Conservation (phyloP, 2,113 vertebrate species). For the Melanostigma gelatinosum region DNA sequence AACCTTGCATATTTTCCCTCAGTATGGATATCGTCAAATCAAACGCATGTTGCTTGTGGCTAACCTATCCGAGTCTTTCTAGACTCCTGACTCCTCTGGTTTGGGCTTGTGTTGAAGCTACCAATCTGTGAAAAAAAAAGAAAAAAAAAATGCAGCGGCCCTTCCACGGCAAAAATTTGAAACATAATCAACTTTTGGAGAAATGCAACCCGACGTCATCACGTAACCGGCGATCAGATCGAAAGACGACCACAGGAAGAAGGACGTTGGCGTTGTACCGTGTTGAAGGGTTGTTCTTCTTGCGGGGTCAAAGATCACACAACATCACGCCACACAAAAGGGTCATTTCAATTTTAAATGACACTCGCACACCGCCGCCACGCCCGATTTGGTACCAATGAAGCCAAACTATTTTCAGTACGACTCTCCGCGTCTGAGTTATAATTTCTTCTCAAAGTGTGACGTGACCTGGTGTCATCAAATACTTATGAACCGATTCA, state of each 20-base stretch:
- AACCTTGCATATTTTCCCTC: background rate
- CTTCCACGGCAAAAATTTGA: no score
- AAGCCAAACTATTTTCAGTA: background rate
- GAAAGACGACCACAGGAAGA: background rate
- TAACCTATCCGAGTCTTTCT: slow-evolving; percentile 28
- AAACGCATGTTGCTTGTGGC: slow-evolving; percentile 12
- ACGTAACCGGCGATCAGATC: no score
- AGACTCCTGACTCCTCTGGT: slow-evolving; percentile 60
- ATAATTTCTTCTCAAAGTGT: background rate
- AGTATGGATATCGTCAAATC: slow-evolving; percentile 33
- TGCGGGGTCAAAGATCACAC: background rate
- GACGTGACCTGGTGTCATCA: background rate
- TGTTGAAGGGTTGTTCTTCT: background rate
- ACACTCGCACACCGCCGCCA: no score
- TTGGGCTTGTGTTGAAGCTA: slow-evolving; percentile 30
- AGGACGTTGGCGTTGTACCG: background rate
- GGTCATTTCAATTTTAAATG: no score
- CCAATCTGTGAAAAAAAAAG: no score
- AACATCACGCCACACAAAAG: background rate
- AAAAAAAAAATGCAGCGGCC: no score
- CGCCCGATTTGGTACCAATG: background rate
- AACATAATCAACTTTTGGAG: background rate
- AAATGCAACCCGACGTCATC: no score
- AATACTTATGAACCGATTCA: background rate
- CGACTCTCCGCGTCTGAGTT: background rate